phyloP scores from a whole-genome alignment of 2,888 invertebrate species.

The Belgica antarctica region DNA sequence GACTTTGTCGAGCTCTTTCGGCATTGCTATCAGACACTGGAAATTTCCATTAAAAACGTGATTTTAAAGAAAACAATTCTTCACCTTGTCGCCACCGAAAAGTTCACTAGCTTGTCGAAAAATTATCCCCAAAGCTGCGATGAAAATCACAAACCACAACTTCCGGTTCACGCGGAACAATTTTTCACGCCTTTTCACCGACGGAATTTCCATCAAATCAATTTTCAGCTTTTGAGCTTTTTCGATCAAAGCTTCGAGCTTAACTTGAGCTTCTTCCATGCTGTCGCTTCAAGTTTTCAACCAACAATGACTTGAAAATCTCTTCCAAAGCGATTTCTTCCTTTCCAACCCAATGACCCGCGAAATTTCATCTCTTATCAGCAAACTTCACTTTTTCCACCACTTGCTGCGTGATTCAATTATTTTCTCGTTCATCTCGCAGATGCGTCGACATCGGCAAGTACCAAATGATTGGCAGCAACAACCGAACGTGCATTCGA shows the following conservation, averaged over 20 bases:
- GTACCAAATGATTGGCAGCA: slow-evolving; percentile 75
- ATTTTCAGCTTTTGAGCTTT: slow-evolving; percentile 28
- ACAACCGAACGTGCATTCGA: slow-evolving; percentile 68
- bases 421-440: slow-evolving; percentile 41
- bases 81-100: slow-evolving; percentile 13
- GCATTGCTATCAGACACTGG: slow-evolving; percentile 46
- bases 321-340: not conserved
- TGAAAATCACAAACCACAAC: not conserved
- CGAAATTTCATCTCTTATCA: slow-evolving; percentile 21
- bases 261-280: slow-evolving; percentile 34
- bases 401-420: slow-evolving; percentile 30
- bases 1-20: slow-evolving; percentile 48
- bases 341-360: slow-evolving; percentile 28
- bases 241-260: slow-evolving; percentile 39
- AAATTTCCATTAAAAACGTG: slow-evolving; percentile 6
- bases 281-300: not conserved
- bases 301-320: not conserved
- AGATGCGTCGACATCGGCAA: slow-evolving; percentile 85
- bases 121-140: not conserved
- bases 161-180: not conserved
- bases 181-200: slow-evolving; percentile 18
- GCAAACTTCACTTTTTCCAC: slow-evolving; percentile 1
- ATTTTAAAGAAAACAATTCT: too few relatives aligned
- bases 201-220: slow-evolving; percentile 26
- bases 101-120: slow-evolving; percentile 5